Evolutionary conservation across 2,113 vertebrate species (phyloP).

Genomic region (Nothoprocta pentlandii): DNA sequence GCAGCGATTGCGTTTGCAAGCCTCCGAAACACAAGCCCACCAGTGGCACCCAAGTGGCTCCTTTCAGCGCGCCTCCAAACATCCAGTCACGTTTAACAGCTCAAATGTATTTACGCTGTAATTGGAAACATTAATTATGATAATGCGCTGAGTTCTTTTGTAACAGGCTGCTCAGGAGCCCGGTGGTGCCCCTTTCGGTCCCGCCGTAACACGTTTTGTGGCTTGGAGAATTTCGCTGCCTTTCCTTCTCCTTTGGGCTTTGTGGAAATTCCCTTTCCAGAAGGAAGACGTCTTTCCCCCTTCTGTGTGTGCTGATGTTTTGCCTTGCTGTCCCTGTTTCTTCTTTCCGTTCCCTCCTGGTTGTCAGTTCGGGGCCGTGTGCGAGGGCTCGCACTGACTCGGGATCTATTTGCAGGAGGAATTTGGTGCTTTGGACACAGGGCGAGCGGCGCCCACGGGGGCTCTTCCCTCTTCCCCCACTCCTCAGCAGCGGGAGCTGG

Average conservation of each 20-base stretch:
- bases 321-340: background rate
- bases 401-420: background rate
- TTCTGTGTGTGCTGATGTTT: background rate
- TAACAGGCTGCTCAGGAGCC: conserved; percentile 22
- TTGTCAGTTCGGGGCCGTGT: conserved; percentile 56
- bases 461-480: background rate
- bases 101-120: conserved; percentile 70
- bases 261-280: background rate
- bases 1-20: conserved; percentile 75
- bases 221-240: conserved; percentile 25
- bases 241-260: conserved; percentile 3
- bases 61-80: conserved; percentile 69
- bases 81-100: conserved; percentile 70
- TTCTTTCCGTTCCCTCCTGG: background rate
- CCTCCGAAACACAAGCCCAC: conserved; percentile 67
- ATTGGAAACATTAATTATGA: conserved; percentile 75
- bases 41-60: conserved; percentile 74
- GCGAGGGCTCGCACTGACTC: conserved; percentile 35
- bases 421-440: background rate
- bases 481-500: background rate
- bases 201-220: conserved; percentile 52
- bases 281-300: background rate
- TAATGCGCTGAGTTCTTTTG: conserved; percentile 65
- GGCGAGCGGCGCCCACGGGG: background rate
- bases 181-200: conserved; percentile 30